Evolutionary conservation across 2,113 vertebrate species (phyloP).

Genomic region (Salvelinus fontinalis): DNA sequence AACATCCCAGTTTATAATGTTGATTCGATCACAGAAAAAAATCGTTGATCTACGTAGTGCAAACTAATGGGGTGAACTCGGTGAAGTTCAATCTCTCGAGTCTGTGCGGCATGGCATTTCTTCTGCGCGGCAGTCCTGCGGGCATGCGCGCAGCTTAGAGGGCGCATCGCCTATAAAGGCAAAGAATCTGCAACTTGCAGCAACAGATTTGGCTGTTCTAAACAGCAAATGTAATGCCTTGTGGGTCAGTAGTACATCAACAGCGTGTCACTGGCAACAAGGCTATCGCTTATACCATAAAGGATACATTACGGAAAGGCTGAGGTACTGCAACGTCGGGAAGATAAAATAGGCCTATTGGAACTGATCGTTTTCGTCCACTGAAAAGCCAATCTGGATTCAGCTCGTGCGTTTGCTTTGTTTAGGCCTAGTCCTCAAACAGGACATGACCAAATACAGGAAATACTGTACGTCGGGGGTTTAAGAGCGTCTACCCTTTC

Average conservation of each 20-base stretch:
- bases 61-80: no score
- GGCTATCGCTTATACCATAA: slow-evolving; percentile 25
- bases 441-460: slow-evolving; percentile 42
- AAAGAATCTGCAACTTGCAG: slow-evolving; percentile 38
- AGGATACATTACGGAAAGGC: neutral
- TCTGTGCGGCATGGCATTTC: neutral
- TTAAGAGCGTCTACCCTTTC: neutral
- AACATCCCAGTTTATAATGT: no score
- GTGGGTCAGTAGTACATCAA: no score
- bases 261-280: no score
- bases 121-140: neutral
- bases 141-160: slow-evolving; percentile 17
- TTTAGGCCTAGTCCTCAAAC: slow-evolving; percentile 24
- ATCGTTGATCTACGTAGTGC: no score
- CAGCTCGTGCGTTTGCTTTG: slow-evolving; percentile 25
- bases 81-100: no score
- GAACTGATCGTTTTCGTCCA: neutral
- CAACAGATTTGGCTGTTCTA: slow-evolving; percentile 10
- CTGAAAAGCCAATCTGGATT: slow-evolving; percentile 3
- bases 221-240: no score
- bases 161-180: slow-evolving; percentile 45
- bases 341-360: slow-evolving; percentile 26
- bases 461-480: neutral
- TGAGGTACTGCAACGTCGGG: slow-evolving; percentile 10
- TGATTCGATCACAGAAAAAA: no score